Evolutionary conservation across 2,797 vertebrate species (phyloP).

Genomic region (Sylvia borin): DNA sequence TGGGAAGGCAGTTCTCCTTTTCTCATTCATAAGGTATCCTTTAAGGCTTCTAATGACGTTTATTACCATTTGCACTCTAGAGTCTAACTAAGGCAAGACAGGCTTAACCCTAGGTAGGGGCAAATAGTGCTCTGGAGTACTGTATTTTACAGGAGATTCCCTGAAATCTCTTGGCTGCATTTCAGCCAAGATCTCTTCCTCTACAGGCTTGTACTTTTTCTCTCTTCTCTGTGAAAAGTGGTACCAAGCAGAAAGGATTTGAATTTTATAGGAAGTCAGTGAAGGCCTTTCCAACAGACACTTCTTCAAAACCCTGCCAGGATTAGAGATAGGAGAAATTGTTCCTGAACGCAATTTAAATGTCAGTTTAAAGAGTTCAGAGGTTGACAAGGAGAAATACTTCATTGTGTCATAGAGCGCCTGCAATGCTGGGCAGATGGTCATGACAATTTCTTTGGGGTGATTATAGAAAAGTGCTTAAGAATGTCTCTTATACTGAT

Average conservation of each 20-base stretch:
- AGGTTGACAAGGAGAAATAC: neutral
- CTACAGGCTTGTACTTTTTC: neutral
- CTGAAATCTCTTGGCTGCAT: neutral
- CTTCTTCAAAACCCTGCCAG: neutral
- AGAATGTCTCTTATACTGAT: neutral
- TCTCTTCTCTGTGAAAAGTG: neutral
- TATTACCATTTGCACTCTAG: neutral
- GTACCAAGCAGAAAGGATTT: neutral
- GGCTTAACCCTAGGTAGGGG: neutral
- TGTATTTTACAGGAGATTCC: neutral
- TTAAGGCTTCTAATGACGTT: neutral
- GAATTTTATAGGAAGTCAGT: neutral
- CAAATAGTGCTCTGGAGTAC: neutral
- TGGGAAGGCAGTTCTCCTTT: neutral
- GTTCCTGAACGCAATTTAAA: neutral
- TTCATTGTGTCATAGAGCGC: neutral
- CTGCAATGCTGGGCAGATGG: neutral
- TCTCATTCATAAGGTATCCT: neutral
- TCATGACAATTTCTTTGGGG: neutral
- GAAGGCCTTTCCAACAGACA: neutral
- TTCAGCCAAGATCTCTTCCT: neutral
- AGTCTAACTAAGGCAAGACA: neutral
- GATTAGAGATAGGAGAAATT: neutral
- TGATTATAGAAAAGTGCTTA: neutral
- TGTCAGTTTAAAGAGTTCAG: neutral